Base-by-base conservation (phyloP, 2,888 invertebrate species). In the Hyalella azteca region DNA sequence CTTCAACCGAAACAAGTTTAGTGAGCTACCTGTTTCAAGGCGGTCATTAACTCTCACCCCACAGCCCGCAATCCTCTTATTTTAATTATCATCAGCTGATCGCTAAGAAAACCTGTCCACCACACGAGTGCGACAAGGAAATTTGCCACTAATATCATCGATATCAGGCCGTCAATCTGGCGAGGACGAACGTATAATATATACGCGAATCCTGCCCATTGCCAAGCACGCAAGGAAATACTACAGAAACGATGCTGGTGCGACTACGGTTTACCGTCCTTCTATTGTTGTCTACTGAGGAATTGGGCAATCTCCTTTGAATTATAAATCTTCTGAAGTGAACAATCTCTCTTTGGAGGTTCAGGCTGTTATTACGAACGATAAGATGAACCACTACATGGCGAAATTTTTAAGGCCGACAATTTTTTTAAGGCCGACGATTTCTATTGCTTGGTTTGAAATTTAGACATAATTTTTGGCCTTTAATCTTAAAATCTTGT, bases 221-320 rank as follows among this genome's bases (percentile, higher is more conserved):
- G n/a, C n/a, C n/a, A n/a, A n/a, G n/a, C n/a, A n/a, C n/a, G n/a
- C n/a, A n/a, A n/a, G 26, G 54, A 54, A 22, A 13, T 54, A 26
- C 54, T 29, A 11, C 29, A 54, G 29, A 26, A 54, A 54, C 54
- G 29, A 54, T 22, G 22, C 54, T 54, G 54, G 54, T 54, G 26
- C 54, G 54, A 54, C 26, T 54, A 29, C 54, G 54, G 26, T 54
- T 54, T 54, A 54, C 29, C 54, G 54, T 29, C 29, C 54, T 26
- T 54, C 54, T 54, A 54, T 54, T 54, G 54, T 54, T 54, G 26
- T 54, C 54, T 13, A 9, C 26, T 54, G 54, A 54, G 54, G 54
- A 54, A 54, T 54, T 54, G 22, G 54, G 26, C 54, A 54, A 22
- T 54, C 54, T 54, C 26, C 7, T 29, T 29, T 7, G 54, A 54